Conservation (phyloP, 2,113 vertebrate genomes). For the Leptobrachium leishanense region DNA sequence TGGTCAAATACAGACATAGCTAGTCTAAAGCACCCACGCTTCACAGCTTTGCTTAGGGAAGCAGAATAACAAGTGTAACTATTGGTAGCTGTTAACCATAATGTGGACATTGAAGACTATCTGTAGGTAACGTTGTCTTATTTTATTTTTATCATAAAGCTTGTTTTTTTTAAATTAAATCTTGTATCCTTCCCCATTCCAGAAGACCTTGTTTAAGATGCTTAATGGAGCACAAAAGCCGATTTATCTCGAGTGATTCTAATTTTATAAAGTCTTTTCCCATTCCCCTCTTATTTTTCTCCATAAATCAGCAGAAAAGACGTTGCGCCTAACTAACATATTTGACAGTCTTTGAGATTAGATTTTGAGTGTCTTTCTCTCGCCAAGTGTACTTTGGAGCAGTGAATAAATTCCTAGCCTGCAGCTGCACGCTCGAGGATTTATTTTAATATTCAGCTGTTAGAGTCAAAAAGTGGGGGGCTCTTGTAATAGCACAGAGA, state of each 20-base stretch:
- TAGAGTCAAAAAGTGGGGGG: slow-evolving; percentile 45
- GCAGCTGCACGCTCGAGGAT: slow-evolving; percentile 37
- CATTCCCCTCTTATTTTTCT: slow-evolving; percentile 32
- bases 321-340: slow-evolving; percentile 18
- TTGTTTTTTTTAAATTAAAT: not conserved
- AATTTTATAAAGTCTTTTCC: rapidly evolving
- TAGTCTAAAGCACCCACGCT: no score
- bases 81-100: no score
- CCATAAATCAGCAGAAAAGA: not conserved
- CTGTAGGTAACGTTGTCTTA: no score
- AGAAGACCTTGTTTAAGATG: not conserved
- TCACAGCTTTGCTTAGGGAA: no score
- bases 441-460: slow-evolving; percentile 58
- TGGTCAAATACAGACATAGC: no score
- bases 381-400: slow-evolving; percentile 14
- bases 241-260: not conserved
- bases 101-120: no score
- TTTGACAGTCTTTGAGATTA: slow-evolving; percentile 26
- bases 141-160: no score
- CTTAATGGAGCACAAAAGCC: not conserved
- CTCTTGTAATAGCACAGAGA: slow-evolving; percentile 38
- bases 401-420: slow-evolving; percentile 39
- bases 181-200: not conserved
- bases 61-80: no score
- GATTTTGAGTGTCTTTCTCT: slow-evolving; percentile 24